Percentiles rank a stretch among this genome's conserved stretches.
Conservation (phyloP, 1,140 invertebrate species). For the Tetranychus urticae region DNA sequence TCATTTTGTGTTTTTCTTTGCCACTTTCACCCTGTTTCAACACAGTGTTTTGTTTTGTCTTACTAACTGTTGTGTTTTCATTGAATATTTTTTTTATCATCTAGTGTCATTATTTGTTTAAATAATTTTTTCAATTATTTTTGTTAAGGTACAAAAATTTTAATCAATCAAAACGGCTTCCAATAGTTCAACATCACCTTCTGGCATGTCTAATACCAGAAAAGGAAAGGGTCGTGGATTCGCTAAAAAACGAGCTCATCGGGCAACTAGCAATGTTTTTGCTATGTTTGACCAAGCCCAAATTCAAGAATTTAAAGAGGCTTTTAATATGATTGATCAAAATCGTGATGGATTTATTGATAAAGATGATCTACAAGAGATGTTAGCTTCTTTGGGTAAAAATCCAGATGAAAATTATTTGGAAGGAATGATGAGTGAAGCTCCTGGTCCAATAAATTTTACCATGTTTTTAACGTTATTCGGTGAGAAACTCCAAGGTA, state of each 20-base stretch:
- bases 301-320: constrained; percentile 87
- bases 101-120: too few species aligned
- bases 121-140: too few species aligned
- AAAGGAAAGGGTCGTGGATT: constrained; percentile 18
- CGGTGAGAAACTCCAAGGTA: constrained; percentile 33
- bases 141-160: too few species aligned
- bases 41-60: too few species aligned
- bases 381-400: constrained; percentile 82
- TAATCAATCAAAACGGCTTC: too few species aligned
- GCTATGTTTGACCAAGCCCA: constrained; percentile 98
- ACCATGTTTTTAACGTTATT: constrained; percentile 38
- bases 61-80: too few species aligned
- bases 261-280: constrained; percentile 83
- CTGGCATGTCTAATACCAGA: background rate
- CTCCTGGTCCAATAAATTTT: constrained; percentile 34
- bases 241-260: constrained; percentile 21
- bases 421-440: constrained; percentile 32
- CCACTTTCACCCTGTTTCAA: too few species aligned
- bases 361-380: constrained; percentile 95
- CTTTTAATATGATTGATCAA: constrained; percentile 99
- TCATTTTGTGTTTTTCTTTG: too few species aligned
- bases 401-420: constrained; percentile 35
- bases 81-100: too few species aligned
- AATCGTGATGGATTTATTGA: constrained; percentile 97
- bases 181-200: too few species aligned